These are phyloP conservation scores for Heterotilapia buettikoferi DNA, from an alignment of 2,113 vertebrate genomes.

Conservation along the genomic window DNA sequence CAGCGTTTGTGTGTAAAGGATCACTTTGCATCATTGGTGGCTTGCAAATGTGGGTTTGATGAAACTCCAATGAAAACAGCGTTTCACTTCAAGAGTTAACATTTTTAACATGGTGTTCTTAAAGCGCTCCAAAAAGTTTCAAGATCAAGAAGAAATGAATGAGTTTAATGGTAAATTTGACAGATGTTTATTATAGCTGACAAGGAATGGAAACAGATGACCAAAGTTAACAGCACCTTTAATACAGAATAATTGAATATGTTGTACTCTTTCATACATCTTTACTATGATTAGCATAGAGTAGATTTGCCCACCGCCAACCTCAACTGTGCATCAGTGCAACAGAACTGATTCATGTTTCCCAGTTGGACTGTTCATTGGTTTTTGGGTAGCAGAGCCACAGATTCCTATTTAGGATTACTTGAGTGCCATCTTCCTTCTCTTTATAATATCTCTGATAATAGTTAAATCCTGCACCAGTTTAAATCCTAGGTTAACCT, in stretches of 20 bases:
- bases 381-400: fast-evolving
- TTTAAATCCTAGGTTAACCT: neutral
- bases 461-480: neutral
- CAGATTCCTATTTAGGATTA: neutral
- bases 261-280: neutral
- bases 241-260: neutral
- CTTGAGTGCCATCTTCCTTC: neutral
- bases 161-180: neutral
- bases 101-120: neutral
- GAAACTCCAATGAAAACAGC: neutral
- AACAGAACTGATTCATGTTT: neutral
- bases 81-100: neutral
- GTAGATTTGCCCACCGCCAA: neutral
- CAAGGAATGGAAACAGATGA: fast-evolving
- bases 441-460: neutral
- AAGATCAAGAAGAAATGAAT: neutral
- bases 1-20: neutral
- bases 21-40: neutral
- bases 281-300: neutral
- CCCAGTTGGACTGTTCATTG: fast-evolving
- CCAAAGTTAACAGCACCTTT: neutral
- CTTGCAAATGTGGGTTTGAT: neutral
- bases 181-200: neutral
- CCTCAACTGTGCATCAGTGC: neutral
- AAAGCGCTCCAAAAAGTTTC: neutral